Evolutionary conservation across 2,888 invertebrate species (phyloP), one percentile per base, ranked within the genome.

Genomic region (Amphipoea lucens): DNA sequence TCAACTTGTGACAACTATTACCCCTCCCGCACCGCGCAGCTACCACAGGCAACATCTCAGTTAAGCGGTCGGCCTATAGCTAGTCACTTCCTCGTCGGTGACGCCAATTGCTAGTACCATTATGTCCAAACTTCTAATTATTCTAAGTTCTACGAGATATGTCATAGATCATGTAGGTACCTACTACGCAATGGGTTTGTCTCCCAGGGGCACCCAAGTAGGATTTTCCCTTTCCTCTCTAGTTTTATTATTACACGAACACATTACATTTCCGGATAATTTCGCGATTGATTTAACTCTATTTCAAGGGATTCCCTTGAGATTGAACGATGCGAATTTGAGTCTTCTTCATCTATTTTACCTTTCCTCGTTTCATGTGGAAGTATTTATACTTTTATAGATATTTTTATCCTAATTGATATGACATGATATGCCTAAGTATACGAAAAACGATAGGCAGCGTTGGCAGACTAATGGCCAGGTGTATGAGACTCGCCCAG

Each of bases 261-360:
- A 80, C 57, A 79, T 71, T 65, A 79, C 65, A 80, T 79, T 80
- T 65, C 40, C 72, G 71, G 79, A 80, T 48, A 63, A 68, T 81
- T 81, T 81, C 14, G 23, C 74, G 74, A 80, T 81, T 68, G 62
- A 81, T 80, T 80, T 80, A 48, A 74, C 57, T 63, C 74, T 68
- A 68, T 63, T 81, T 68, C 68, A 48, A 68, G 68, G 40, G 11
- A 66, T 65, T 80, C 65, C 29, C 81, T 66, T 66, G 81, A 48
- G 79, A 72, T 48, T 40, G 40, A 51, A 29, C 40, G 80, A 29
- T 20, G 23, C 6, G 51, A 40, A 71, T 29, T 72, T 6, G 9
- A 78, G 29, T 17, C 7, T 4, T 62, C 29, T 67, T 51, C 17
- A n/a, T 77, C 4, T n/a, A n/a, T 51, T 36, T 36, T 14, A 45